These are phyloP conservation scores for Porites rus DNA, from an alignment of 92 coral and sea anemone genomes.

Conservation along the genomic window DNA sequence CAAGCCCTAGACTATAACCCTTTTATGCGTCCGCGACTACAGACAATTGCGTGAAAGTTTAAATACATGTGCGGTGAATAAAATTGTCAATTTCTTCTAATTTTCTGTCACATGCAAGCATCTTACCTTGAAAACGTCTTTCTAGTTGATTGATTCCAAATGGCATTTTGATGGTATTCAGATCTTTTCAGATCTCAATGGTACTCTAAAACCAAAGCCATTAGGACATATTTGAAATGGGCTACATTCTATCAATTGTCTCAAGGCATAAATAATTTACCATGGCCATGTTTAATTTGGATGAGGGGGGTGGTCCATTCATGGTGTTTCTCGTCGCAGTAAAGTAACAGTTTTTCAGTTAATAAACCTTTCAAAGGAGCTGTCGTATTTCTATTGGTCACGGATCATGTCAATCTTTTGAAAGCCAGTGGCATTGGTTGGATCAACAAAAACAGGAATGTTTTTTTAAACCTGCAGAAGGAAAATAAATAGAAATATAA, in stretches of 20 bases:
- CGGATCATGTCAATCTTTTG: conserved; percentile 8
- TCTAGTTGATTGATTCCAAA: conserved; percentile 4
- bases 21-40: not conserved
- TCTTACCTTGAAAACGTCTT: conserved; percentile 29
- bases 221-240: conserved; percentile 55
- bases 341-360: conserved; percentile 49
- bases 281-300: conserved; percentile 7
- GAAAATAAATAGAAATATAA: not conserved
- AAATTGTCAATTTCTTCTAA: not conserved
- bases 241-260: conserved; percentile 52
- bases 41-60: not conserved
- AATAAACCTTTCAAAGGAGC: conserved; percentile 15
- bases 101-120: not conserved
- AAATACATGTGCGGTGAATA: not conserved
- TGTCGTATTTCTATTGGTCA: conserved; percentile 45
- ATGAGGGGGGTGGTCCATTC: conserved; percentile 51
- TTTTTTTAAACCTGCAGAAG: conserved; percentile 12
- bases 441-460: not conserved
- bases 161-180: conserved; percentile 25
- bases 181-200: conserved; percentile 8
- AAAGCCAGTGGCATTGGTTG: not conserved
- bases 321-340: conserved; percentile 24
- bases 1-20: not conserved
- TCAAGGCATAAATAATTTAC: conserved; percentile 34
- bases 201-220: conserved; percentile 23